Base-by-base conservation (phyloP, 2,888 invertebrate species). In the Platycheirus albimanus region DNA sequence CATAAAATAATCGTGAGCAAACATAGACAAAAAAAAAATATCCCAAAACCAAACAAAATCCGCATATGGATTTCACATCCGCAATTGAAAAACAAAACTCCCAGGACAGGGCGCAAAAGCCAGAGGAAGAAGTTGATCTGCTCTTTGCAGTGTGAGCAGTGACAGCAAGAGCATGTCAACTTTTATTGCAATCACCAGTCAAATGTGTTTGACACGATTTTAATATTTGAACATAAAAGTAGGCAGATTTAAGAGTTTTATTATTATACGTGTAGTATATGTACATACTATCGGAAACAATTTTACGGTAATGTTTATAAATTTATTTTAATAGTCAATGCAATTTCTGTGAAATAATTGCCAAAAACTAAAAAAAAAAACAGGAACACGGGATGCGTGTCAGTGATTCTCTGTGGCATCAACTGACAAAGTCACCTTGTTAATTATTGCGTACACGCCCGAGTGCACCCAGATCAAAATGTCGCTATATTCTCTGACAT, bases 1-100 rank as follows among this genome's bases (percentile, higher is more conserved):
- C 74, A 83, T 83, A 78, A 83, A 77, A 74, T 83, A 78, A 83
- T 83, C 83, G 83, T 83, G 78, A 74, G 78, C 41, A 77, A 77
- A 77, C 71, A 77, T 74, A 54, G 51, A 63, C n/a, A n/a, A n/a
- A n/a, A n/a, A 56, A 76, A 66, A 67, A 41, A 49, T 63, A 24
- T 45, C 45, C 51, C 51, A 61, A 70, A 72, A 24, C 17, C 11
- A 38, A 58, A 71, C 2, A 11, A 47, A 47, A 38, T n/a, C 15
- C 24, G n/a, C 28, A 24, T 13, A 41, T 41, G 38, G 38, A 41
- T 41, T 41, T 41, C 13, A 7, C 8, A 49, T 24, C 49, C 30
- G 5, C 30, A n/a, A 30, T 45, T 10, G 13, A 1, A 15, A 43
- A 20, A 30, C 15, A 45, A 43, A 41, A 13, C n/a, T 45, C 28